Percentiles rank a stretch among this genome's conserved stretches.
phyloP scores from a whole-genome alignment of 2,797 vertebrate species.

The Coccyzus lansbergi region DNA sequence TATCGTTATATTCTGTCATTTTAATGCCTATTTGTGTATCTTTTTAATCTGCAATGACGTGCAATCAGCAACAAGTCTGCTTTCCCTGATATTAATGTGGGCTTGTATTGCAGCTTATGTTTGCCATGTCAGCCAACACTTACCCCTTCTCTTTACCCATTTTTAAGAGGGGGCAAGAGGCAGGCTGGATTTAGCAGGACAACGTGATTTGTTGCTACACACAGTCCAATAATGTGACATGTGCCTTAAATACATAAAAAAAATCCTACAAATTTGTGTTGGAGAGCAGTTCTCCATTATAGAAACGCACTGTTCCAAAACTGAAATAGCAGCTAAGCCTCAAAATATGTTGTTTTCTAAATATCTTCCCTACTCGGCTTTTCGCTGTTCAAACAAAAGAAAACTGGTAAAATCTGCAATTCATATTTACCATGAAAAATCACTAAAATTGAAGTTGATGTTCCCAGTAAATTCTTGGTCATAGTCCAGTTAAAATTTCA shows the following conservation, averaged over 20 bases:
- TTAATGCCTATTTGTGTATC: constrained; percentile 69
- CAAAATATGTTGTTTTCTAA: constrained; percentile 12
- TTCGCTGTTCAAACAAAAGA: constrained; percentile 61
- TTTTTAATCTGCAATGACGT: constrained; percentile 63
- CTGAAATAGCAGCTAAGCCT: not conserved
- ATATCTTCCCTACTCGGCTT: constrained; percentile 5
- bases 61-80: constrained; percentile 68
- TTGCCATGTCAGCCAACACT: constrained; percentile 38
- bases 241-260: constrained; percentile 31
- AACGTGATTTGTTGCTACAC: constrained; percentile 4
- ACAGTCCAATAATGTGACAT: not conserved
- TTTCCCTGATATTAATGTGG: constrained; percentile 62
- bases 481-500: constrained; percentile 74
- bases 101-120: constrained; percentile 61
- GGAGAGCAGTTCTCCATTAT: not conserved
- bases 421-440: constrained; percentile 68
- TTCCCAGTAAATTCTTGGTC: constrained; percentile 73
- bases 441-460: constrained; percentile 64
- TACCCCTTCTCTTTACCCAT: not conserved
- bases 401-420: constrained; percentile 33
- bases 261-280: not conserved
- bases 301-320: not conserved
- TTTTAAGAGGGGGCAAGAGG: not conserved
- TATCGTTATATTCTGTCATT: constrained; percentile 72
- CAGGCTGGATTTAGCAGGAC: constrained; percentile 6